phyloP scores from a whole-genome alignment of 2,113 vertebrate genomes.

The Henicopernis longicauda region DNA sequence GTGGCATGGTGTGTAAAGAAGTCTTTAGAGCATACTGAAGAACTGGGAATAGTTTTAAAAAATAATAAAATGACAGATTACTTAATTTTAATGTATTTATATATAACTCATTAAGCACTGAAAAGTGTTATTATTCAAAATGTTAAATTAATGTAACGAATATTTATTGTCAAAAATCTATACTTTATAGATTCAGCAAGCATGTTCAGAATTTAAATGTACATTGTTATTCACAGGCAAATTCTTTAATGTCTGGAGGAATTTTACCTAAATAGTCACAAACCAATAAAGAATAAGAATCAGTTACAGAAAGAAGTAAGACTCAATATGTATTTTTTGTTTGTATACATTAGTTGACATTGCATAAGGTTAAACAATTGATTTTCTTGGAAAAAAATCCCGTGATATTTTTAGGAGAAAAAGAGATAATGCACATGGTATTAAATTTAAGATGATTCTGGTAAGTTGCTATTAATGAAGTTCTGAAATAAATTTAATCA shows the following conservation, averaged over 20 bases:
- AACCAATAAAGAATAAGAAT: background rate
- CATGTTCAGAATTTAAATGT: background rate
- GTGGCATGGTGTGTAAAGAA: background rate
- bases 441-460: background rate
- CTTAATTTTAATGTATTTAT: background rate
- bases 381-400: background rate
- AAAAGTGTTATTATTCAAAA: background rate
- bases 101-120: background rate
- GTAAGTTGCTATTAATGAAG: background rate
- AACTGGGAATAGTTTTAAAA: background rate
- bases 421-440: background rate
- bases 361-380: background rate
- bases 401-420: background rate
- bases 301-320: background rate
- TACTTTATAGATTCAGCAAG: background rate
- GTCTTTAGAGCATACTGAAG: background rate
- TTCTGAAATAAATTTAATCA: slow-evolving; percentile 2
- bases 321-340: background rate
- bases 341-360: background rate
- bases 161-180: background rate
- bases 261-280: background rate
- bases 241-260: background rate
- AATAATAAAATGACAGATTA: background rate
- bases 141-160: background rate
- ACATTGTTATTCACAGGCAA: background rate